These are phyloP conservation scores for Ricordea florida DNA, from an alignment of 92 coral and sea anemone species.

Conservation along the genomic window DNA sequence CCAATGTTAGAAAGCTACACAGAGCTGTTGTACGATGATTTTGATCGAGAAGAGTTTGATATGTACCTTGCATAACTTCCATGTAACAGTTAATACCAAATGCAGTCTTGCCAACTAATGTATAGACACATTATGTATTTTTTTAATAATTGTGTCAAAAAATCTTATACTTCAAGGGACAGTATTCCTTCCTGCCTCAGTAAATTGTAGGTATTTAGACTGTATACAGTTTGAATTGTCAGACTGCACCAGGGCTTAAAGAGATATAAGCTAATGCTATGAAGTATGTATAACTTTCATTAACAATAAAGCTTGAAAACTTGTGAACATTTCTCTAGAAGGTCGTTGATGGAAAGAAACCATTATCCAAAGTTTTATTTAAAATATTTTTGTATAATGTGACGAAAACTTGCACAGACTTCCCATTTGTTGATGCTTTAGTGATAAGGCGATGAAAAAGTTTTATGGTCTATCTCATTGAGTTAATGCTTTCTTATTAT, in stretches of 20 bases:
- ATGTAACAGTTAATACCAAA: no score
- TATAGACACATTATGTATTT: no score
- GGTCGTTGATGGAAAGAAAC: conserved; percentile 25
- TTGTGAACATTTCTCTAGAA: conserved; percentile 9
- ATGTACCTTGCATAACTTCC: conserved; percentile 86
- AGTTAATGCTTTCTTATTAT: conserved; percentile 21
- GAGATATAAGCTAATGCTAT: background rate
- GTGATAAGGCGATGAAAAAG: conserved; percentile 35
- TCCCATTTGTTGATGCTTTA: background rate
- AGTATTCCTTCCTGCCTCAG: no score
- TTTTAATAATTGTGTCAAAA: no score
- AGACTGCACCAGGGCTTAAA: background rate
- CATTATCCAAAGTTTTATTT: background rate
- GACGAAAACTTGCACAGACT: conserved; percentile 13
- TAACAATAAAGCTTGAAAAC: conserved; percentile 21
- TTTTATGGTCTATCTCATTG: background rate
- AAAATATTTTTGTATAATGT: background rate
- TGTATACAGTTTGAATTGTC: no score
- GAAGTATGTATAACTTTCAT: background rate
- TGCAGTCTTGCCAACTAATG: no score
- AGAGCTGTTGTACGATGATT: conserved; percentile 87
- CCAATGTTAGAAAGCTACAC: conserved; percentile 84
- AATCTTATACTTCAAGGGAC: no score
- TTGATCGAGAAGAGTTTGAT: conserved; percentile 93
- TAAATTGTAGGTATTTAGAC: no score